Evolutionary conservation across 2,888 invertebrate species (phyloP).

Genomic region (Linnaemya tessellans): DNA sequence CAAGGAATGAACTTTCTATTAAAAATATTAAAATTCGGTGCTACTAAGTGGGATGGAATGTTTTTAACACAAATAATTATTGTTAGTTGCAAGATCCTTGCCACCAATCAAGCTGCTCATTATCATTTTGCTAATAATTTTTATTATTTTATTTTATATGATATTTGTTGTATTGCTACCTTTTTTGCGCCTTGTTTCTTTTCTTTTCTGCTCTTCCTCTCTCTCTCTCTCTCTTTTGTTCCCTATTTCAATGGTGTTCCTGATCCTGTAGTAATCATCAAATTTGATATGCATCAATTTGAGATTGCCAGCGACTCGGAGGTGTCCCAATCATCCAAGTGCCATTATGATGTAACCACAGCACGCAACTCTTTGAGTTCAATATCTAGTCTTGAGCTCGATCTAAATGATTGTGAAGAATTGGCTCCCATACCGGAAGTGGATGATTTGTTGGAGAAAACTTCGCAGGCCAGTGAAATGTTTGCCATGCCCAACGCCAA

Average conservation of each 20-base stretch:
- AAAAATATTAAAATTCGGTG: no score
- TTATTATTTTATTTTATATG: constrained; percentile 65
- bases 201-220: constrained; percentile 29
- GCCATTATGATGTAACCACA: constrained; percentile 54
- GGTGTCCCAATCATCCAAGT: constrained; percentile 24
- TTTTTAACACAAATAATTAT: no score
- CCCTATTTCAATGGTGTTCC: constrained; percentile 54
- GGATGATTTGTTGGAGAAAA: constrained; percentile 77
- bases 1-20: no score
- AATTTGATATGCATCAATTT: constrained; percentile 83
- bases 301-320: constrained; percentile 71
- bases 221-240: constrained; percentile 43
- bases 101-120: background rate
- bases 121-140: background rate
- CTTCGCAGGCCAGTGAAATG: constrained; percentile 73
- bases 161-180: constrained; percentile 70
- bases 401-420: constrained; percentile 74
- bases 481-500: constrained; percentile 81
- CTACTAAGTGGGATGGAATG: no score
- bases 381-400: constrained; percentile 77
- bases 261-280: constrained; percentile 82
- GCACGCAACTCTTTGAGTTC: constrained; percentile 78
- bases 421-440: constrained; percentile 78
- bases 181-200: constrained; percentile 72
- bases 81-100: no score